Base-by-base conservation (phyloP, 2,888 invertebrate genomes). In the Drosophila siamana region DNA sequence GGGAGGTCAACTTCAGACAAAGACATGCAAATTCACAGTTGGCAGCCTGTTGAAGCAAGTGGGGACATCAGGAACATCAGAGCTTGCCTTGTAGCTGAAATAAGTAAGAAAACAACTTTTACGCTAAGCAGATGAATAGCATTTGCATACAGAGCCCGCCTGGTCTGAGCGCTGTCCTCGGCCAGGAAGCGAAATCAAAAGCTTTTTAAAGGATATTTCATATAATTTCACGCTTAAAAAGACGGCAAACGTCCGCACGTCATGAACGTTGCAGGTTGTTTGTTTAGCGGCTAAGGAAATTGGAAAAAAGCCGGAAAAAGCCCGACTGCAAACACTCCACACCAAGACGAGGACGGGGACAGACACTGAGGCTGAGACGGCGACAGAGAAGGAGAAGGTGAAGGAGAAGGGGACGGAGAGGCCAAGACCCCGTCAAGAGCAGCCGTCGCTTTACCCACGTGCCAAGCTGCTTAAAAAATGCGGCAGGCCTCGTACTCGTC, bases 141-240 rank as follows among this genome's bases (percentile, higher is more conserved):
- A 86, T 86, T 86, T 86, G 86, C 86, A 86, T 86, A 88, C 69
- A 71, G 57, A 74, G 65, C 46, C 55, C 5, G 26, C 38, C 52
- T 6, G 26, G 26, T 26, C 26, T 26, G 26, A 1, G 19, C 19
- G 38, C 38, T 16, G 33, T 33, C 33, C 33, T n/a, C 33, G 16
- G 36, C 13, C 63, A 56, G 70, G 59, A 56, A 62, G 71, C 69
- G 62, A 78, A 80, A 82, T 80, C 86, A 75, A 86, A 88, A 86
- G 88, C 85, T 88, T 85, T 85, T 85, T 85, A 85, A 85, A 85
- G 85, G 85, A 85, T 85, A 86, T 85, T 83, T 86, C 70, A 79
- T 79, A 84, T 72, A 83, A 85, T 82, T 84, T 75, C 59, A 77
- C 83, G 80, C 85, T 80, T 75, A 81, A 79, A 79, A 62, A 67